These are phyloP conservation scores for Rallus crepitans DNA, from an alignment of 2,797 vertebrate species.

Conservation along the genomic window DNA sequence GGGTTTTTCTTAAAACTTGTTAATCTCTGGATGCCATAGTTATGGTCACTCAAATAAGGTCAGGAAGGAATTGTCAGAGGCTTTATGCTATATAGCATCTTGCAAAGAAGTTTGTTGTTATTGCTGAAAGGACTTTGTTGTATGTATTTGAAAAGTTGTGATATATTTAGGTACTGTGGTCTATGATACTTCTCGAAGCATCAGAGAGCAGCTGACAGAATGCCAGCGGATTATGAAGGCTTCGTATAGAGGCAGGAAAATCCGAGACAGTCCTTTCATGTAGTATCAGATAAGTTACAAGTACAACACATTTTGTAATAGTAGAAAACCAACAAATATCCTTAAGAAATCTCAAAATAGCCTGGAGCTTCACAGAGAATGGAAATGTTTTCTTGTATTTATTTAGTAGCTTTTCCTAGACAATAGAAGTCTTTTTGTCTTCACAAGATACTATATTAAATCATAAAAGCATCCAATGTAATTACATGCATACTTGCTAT, in stretches of 20 bases:
- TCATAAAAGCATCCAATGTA: not conserved
- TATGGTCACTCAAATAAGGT: not conserved
- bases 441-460: not conserved
- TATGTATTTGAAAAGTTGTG: not conserved
- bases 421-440: not conserved
- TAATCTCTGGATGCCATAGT: not conserved
- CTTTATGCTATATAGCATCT: not conserved
- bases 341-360: not conserved
- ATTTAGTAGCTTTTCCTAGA: not conserved
- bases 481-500: not conserved
- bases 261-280: not conserved
- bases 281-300: not conserved
- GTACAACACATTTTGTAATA: not conserved
- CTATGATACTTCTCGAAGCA: not conserved
- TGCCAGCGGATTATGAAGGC: not conserved
- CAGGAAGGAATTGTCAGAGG: not conserved
- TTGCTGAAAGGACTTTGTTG: not conserved
- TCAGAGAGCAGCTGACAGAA: not conserved
- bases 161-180: not conserved
- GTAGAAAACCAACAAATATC: not conserved
- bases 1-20: not conserved
- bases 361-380: not conserved
- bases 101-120: not conserved
- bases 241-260: not conserved
- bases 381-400: not conserved